Base-by-base conservation (phyloP, 2,113 vertebrate genomes). In the Chloropsis hardwickii region DNA sequence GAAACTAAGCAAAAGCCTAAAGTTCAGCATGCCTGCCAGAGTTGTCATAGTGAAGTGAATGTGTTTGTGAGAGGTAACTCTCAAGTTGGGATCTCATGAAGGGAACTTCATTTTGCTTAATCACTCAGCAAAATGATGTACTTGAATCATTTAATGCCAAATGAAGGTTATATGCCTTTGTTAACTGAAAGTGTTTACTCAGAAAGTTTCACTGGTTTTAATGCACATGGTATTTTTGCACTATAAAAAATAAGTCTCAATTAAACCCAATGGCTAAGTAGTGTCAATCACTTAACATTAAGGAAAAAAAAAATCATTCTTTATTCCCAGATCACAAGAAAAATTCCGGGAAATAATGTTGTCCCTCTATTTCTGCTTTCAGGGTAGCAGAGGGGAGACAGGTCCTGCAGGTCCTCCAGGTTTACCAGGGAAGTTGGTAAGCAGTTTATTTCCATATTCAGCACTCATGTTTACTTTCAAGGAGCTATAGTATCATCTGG, bases 351-450 rank as follows among this genome's bases (percentile, higher is more conserved):
- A 70, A 76, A 66, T 95, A 96, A 97, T 40, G 20, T 24, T 95
- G 53, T 85, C 14, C 29, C 47, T 79, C 58, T 96, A 0, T 97
- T 93, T 96, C 81, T 86, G 27, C 91, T 69, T 33, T 50, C 92
- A 99, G 99, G 99, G 99, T 94, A 97, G 98, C 62, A 88, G 98
- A 95, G 99, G 99, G 64, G 97, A 98, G 85, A 87, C 80, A 82
- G 99, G 99, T 71, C 99, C 98, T 44, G 9, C 15, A 4, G 99
- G 99, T 89, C 97, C 99, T 76, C 95, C 98, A 54, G 99, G 99
- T 33, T 97, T 98, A 84, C 98, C 97, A 93, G 99, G 99, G 73
- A 98, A 98, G 97, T 98, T 96, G 98, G 99, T 99, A 98, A 98
- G 99, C 98, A 50, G 35, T 42, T 69, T 33, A 35, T 42, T 73